Percentiles rank a stretch among this genome's conserved stretches.
These are phyloP conservation scores for Acrobasis consociella DNA, from an alignment of 2,888 invertebrate genomes.

Conservation along the genomic window DNA sequence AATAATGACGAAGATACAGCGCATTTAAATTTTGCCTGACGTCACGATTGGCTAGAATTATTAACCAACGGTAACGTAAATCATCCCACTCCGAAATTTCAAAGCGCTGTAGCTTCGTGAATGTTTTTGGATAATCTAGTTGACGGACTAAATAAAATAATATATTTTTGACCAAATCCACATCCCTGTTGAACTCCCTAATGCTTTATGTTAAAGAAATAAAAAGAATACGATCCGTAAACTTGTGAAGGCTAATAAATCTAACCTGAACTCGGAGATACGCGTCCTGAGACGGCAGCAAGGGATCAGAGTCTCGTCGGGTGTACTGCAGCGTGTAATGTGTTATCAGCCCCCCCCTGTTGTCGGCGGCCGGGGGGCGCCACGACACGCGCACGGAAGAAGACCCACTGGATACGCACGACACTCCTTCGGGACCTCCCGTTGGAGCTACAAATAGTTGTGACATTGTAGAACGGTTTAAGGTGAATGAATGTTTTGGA, in stretches of 20 bases:
- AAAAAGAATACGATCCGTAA: not conserved
- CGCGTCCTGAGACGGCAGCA: slow-evolving; percentile 67
- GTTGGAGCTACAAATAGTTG: slow-evolving; percentile 84
- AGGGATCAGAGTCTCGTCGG: slow-evolving; percentile 65
- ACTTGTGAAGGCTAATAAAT: not conserved
- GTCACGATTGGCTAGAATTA: too few relatives aligned
- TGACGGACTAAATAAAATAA: too few relatives aligned
- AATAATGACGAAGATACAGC: too few relatives aligned
- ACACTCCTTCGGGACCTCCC: slow-evolving; percentile 87
- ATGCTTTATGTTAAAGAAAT: not conserved
- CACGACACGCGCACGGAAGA: slow-evolving; percentile 90
- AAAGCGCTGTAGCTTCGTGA: too few relatives aligned
- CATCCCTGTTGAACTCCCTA: too few relatives aligned
- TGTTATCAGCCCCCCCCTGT: slow-evolving; percentile 85
- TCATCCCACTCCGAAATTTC: too few relatives aligned
- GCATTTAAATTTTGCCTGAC: too few relatives aligned
- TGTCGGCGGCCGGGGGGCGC: slow-evolving; percentile 85
- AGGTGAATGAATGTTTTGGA: too few relatives aligned
- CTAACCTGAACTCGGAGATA: slow-evolving; percentile 70
- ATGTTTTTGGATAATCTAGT: too few relatives aligned
- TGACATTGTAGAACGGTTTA: slow-evolving; percentile 18
- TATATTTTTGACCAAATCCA: too few relatives aligned
- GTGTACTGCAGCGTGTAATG: slow-evolving; percentile 76
- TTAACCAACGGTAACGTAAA: too few relatives aligned
- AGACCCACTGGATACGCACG: slow-evolving; percentile 88